Evolutionary conservation across 1,140 invertebrate genomes (phyloP), one percentile per base, ranked within the genome.

Genomic region (Plutomurus gul): DNA sequence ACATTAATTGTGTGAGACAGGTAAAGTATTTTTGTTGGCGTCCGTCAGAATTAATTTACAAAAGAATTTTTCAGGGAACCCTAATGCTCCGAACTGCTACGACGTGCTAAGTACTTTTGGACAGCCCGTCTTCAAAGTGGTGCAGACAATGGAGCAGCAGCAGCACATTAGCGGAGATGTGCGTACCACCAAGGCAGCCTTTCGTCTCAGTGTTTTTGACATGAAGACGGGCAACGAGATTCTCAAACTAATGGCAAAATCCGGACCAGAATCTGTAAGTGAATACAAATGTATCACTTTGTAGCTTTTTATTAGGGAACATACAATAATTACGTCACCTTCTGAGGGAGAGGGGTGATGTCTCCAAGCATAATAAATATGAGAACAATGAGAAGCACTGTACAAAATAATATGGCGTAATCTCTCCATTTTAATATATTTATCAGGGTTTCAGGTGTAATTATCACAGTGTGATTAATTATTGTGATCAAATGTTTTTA

Each of bases 201-300:
- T 79, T 30, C 72, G 72, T 30, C 30, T 79, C 5, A 75, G 72
- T 39, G 60, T 79, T 37, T 79, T 75, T 37, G 78, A 79, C 18
- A 79, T 79, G 72, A 75, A 73, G 46, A 56, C 72, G 0, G 73
- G 73, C n/a, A 79, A 79, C 39, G 78, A 79, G 43, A 70, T 79
- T 46, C 40, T 79, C 10, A 79, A 74, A 46, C 72, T 79, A 13
- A 56, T 74, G 16, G 51, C 30, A 13, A 75, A 75, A 46, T 51
- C 37, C 11, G 78, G 78, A 36, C 33, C 78, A 5, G 72, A 79
- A 16, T 79, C 77, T 30, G 77, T 78, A 51, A 73, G 51, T 70
- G n/a, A n/a, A n/a, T 27, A 37, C 10, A 5, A 36, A 16, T 36
- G 18, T n/a, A 18, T 37, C 8, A 4, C n/a, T 36, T 11, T 70